Conservation (phyloP, 2,797 vertebrate genomes). For the Rhinella marina region DNA sequence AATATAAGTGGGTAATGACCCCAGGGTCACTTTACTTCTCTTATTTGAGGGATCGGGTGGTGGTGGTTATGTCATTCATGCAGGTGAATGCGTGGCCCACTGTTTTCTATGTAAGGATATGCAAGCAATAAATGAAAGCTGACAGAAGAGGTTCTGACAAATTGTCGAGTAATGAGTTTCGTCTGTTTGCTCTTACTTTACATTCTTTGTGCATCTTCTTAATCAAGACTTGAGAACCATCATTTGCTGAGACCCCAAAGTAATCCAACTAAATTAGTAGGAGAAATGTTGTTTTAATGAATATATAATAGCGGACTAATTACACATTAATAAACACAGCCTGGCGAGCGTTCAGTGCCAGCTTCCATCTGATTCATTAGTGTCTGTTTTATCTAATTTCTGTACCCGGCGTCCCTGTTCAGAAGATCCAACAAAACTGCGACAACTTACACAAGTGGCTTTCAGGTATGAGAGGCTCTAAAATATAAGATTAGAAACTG, state of each 20-base stretch:
- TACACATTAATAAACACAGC: slow-evolving; percentile 25
- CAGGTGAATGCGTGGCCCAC: no score
- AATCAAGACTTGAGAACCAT: slow-evolving; percentile 19
- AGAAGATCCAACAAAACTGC: not conserved
- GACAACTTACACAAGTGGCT: not conserved
- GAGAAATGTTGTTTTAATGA: slow-evolving; percentile 39
- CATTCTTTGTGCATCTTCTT: slow-evolving; percentile 8
- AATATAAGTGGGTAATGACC: no score
- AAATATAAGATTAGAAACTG: not conserved
- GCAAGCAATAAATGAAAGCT: not conserved
- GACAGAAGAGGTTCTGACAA: not conserved
- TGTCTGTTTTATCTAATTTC: not conserved
- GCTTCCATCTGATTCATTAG: slow-evolving; percentile 27
- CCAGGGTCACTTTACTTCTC: no score
- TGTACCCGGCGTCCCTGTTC: not conserved
- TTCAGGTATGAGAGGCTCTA: not conserved
- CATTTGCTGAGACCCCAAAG: slow-evolving; percentile 8
- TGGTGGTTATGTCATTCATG: no score
- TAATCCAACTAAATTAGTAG: slow-evolving; percentile 32
- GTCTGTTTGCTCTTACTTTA: not conserved
- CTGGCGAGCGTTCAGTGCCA: not conserved
- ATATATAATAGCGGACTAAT: slow-evolving; percentile 41
- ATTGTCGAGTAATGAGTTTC: not conserved
- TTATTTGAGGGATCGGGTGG: no score
- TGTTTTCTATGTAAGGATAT: no score